These are phyloP conservation scores for Kryptopterus vitreolus DNA, from an alignment of 2,797 vertebrate species.

Conservation along the genomic window DNA sequence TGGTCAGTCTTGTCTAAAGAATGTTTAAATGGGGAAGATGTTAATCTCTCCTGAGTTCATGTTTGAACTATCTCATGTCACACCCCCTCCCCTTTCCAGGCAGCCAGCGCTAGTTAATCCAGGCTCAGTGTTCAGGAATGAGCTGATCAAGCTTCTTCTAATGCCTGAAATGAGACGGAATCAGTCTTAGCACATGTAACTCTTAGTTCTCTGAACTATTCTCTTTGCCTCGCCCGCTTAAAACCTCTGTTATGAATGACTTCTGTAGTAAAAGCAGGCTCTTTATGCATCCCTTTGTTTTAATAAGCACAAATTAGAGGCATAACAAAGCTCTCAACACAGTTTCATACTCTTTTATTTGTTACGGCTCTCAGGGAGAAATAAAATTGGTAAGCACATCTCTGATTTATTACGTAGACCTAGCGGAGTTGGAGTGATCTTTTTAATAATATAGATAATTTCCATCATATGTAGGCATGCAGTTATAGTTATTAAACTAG, in stretches of 20 bases:
- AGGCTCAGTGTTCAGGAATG: slow-evolving; percentile 38
- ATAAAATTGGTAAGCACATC: slow-evolving; percentile 85
- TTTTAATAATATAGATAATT: not conserved
- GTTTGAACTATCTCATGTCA: not conserved
- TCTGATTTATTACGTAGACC: slow-evolving; percentile 34
- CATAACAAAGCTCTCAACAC: slow-evolving; percentile 9
- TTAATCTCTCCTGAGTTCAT: slow-evolving; percentile 5
- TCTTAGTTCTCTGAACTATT: not conserved
- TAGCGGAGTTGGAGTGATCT: slow-evolving; percentile 56
- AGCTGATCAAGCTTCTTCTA: slow-evolving; percentile 55
- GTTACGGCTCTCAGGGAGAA: slow-evolving; percentile 79
- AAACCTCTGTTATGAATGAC: not conserved
- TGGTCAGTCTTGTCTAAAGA: not conserved
- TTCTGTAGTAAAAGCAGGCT: not conserved
- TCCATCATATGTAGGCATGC: not conserved
- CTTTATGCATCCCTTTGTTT: not conserved
- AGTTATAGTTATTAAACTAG: slow-evolving; percentile 9
- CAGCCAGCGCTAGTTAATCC: slow-evolving; percentile 43
- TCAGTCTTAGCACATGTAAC: not conserved
- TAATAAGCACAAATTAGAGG: slow-evolving; percentile 1
- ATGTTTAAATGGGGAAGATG: not conserved
- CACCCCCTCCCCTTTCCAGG: slow-evolving; percentile 4
- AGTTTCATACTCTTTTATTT: slow-evolving; percentile 52
- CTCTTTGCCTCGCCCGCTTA: not conserved
- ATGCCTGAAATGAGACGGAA: slow-evolving; percentile 3